Conservation (phyloP, 2,888 invertebrate species). For the Eupithecia insigniata region DNA sequence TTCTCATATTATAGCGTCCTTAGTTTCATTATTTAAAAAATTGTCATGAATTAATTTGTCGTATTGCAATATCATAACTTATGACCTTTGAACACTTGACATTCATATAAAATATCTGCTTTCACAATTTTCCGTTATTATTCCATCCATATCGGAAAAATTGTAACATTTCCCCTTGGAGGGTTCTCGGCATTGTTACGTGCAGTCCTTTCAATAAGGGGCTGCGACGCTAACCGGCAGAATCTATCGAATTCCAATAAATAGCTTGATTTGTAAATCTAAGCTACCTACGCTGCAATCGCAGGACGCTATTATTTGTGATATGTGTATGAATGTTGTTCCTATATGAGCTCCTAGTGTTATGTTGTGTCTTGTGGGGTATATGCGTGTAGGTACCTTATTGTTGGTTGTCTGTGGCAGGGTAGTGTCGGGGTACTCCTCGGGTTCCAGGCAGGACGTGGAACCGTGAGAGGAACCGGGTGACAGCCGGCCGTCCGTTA, state of each 20-base stretch:
- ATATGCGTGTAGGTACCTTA: conserved; percentile 86
- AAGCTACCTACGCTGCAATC: background rate
- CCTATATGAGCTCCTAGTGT: background rate
- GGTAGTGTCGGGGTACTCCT: conserved; percentile 82
- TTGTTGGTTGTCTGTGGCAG: conserved; percentile 82
- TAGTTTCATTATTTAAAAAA: background rate
- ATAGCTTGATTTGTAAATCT: background rate
- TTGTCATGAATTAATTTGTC: background rate
- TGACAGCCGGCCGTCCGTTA: conserved; percentile 85
- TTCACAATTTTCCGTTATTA: background rate
- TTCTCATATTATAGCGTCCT: too few species aligned
- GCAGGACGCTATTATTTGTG: background rate
- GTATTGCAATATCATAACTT: background rate
- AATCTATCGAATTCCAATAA: background rate
- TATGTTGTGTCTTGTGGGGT: background rate
- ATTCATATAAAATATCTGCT: background rate
- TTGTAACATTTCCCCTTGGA: background rate
- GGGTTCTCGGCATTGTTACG: background rate
- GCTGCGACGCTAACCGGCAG: background rate
- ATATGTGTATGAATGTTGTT: conserved; percentile 13
- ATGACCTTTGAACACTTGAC: background rate
- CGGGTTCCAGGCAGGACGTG: conserved; percentile 70
- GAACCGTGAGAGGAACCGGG: conserved; percentile 83
- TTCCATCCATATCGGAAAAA: background rate
- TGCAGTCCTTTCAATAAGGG: background rate